Evolutionary conservation across 2,113 vertebrate genomes (phyloP), one percentile per base, ranked within the genome.

Genomic region (Chascanopsetta lugubris): DNA sequence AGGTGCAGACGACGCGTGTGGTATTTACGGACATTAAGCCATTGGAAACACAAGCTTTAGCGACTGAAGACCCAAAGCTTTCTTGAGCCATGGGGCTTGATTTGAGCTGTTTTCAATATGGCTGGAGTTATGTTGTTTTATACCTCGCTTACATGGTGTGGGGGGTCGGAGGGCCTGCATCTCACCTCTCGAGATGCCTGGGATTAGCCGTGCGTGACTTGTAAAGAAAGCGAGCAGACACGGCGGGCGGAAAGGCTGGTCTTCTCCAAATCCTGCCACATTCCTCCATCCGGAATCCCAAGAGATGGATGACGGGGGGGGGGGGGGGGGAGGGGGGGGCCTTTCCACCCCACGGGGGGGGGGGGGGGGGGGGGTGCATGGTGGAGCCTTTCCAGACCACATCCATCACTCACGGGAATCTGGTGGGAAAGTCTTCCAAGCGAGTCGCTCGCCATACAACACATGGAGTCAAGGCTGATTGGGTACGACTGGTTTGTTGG

Each of bases 371-470:
- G 29, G 1, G 30, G 57, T 22, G 68, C 15, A 22, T 1, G 45
- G 53, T 8, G 25, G 0, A 30, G 71, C 50, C 67, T 75, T 78
- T 80, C 82, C 79, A 88, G 85, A 86, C 85, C 77, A 13, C 75
- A 82, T 82, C 81, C 60, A 56, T 83, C 81, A 85, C 50, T 77
- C 78, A 59, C 1, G 59, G 71, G 40, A 83, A 77, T 77, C 75
- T 85, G 73, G 73, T 85, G 84, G 84, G 86, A 87, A 89, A 86
- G 77, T 82, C 59, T 83, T 68, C 26, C 49, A 86, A 80, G 85
- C 80, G 75, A 21, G 42, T 48, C 46, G 26, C 58, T 17, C 3
- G 26, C 58, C 59, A 65, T 48, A 69, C 20, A 64, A 71, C 75
- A 69, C 54, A 72, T 70, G 75, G 75, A 75, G 78, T 75, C 53